These are phyloP conservation scores for Pseudanteris insignis DNA, from an alignment of 2,888 invertebrate species.

Conservation along the genomic window DNA sequence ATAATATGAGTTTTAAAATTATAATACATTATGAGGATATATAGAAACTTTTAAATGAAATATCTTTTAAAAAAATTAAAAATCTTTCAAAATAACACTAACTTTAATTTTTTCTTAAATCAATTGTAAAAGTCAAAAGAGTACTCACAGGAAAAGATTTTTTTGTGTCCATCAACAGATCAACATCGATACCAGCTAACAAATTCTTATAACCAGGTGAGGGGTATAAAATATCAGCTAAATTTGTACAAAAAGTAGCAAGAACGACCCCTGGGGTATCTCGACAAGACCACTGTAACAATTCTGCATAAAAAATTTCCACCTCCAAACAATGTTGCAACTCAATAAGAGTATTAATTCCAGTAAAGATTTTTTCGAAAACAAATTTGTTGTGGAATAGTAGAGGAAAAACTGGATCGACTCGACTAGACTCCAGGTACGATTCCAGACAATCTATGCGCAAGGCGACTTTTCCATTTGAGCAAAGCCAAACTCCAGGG, in stretches of 20 bases:
- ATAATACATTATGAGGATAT: too few relatives aligned
- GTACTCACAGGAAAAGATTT: constrained; percentile 73
- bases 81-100: too few relatives aligned
- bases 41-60: too few relatives aligned
- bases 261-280: constrained; percentile 68
- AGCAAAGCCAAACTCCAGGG: constrained; percentile 87
- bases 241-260: constrained; percentile 73
- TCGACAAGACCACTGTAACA: constrained; percentile 71
- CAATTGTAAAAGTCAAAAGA: too few relatives aligned
- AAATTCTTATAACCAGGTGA: constrained; percentile 69
- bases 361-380: constrained; percentile 72
- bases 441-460: constrained; percentile 76
- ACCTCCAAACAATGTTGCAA: constrained; percentile 69
- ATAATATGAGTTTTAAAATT: too few relatives aligned
- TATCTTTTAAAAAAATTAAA: too few relatives aligned
- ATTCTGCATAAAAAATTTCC: constrained; percentile 73
- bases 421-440: constrained; percentile 74
- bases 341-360: constrained; percentile 65
- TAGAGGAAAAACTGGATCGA: constrained; percentile 78
- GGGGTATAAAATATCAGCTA: constrained; percentile 75
- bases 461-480: constrained; percentile 79
- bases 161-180: constrained; percentile 75
- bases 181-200: constrained; percentile 71
- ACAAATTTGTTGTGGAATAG: constrained; percentile 76
- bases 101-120: too few relatives aligned